These are phyloP conservation scores for Oreocharis arfaki DNA, from an alignment of 2,113 vertebrate genomes.

Conservation along the genomic window DNA sequence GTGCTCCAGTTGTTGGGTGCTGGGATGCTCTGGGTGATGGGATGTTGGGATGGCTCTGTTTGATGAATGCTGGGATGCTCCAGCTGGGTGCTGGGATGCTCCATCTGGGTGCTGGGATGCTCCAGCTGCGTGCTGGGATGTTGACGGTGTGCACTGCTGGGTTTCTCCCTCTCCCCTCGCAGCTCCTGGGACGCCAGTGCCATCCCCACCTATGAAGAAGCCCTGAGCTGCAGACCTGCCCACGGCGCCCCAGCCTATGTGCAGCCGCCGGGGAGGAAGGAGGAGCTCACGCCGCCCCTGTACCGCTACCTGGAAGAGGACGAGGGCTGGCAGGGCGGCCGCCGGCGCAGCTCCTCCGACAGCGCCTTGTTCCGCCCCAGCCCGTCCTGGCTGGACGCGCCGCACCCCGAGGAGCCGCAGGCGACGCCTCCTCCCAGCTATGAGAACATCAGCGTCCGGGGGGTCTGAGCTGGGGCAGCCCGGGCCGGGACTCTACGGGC, in stretches of 20 bases:
- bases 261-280: background rate
- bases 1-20: background rate
- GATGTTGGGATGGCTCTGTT: background rate
- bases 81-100: background rate
- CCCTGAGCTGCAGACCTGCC: conserved; percentile 43
- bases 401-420: background rate
- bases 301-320: conserved; percentile 43
- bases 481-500: background rate
- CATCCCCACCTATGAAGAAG: conserved; percentile 68
- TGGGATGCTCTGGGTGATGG: background rate
- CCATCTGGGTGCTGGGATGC: background rate
- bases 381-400: background rate
- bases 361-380: conserved; percentile 49
- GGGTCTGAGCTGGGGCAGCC: background rate
- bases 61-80: background rate
- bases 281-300: background rate
- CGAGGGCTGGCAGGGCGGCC: background rate
- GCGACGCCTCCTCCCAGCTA: conserved; percentile 67
- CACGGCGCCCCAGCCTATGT: background rate
- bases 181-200: conserved; percentile 13
- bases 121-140: background rate
- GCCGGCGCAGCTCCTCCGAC: background rate
- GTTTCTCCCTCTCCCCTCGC: background rate
- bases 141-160: fast-evolving
- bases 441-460: conserved; percentile 11